Evolutionary conservation across 2,797 vertebrate genomes (phyloP).

Genomic region (Hozukius guyotensis): DNA sequence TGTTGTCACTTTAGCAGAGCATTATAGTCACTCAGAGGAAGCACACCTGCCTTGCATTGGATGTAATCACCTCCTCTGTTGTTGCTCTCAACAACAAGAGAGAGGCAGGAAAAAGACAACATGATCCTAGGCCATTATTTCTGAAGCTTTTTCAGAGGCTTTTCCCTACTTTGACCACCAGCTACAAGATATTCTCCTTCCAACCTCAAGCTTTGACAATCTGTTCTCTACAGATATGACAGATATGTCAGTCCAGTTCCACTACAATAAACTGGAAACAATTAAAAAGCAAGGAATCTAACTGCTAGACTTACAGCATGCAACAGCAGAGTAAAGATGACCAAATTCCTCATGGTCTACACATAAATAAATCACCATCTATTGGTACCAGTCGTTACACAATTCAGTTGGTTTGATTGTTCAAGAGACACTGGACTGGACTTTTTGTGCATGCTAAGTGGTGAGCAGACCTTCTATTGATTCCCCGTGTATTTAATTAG

Average conservation of each 20-base stretch:
- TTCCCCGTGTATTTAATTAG: conserved; percentile 24
- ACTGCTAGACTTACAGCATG: no score
- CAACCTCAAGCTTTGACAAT: neutral
- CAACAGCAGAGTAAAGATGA: neutral
- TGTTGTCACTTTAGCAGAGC: conserved; percentile 15
- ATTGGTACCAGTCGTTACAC: neutral
- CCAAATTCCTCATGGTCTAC: neutral
- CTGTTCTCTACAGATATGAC: neutral
- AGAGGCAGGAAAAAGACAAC: neutral
- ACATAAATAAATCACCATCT: neutral
- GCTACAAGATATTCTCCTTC: neutral
- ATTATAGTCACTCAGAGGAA: conserved; percentile 7
- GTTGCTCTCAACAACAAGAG: neutral
- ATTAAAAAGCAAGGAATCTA: neutral
- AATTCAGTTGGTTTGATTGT: neutral
- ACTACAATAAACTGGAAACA: neutral
- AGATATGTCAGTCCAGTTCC: neutral
- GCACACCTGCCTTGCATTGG: neutral
- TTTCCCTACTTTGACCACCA: neutral
- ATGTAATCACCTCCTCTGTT: conserved; percentile 4
- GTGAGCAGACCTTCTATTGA: neutral
- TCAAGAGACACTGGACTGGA: neutral
- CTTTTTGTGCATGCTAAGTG: neutral
- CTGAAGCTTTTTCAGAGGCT: neutral
- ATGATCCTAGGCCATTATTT: neutral